Evolutionary conservation across 2,888 invertebrate genomes (phyloP), one percentile per base, ranked within the genome.

Genomic region (Melinaea marsaeus): DNA sequence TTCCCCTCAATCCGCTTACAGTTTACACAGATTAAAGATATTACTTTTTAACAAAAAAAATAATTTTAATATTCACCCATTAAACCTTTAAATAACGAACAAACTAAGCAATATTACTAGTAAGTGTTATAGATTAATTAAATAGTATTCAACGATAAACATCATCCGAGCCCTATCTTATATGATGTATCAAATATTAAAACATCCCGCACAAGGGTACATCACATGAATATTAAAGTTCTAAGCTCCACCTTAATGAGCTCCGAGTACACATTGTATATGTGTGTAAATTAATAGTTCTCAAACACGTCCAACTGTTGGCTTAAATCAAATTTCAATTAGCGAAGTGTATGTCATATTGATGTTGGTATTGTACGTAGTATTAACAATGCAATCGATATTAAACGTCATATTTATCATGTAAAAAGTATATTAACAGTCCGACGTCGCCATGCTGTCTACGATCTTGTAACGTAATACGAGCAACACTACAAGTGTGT

Each of bases 181-280:
- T 51, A 32, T 51, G n/a, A 48, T n/a, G 61, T 64, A 74, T 76
- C 70, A 74, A 75, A 76, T 75, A 77, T 74, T 73, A 73, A 76
- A 62, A 65, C 71, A 77, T 60, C 75, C 80, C 73, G 77, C 80
- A 69, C 58, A 62, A 33, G n/a, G 61, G 67, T 68, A 70, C 65
- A 70, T 73, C 72, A 72, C 79, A 76, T 81, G 83, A 79, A 85
- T 84, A 83, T 82, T 82, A 79, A 80, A 83, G 83, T 77, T 84
- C 83, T 83, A 83, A 83, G 79, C 79, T 72, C 66, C 63, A 66
- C 70, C 75, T 75, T 83, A 83, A 84, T 83, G 66, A 66, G 64
- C 59, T 69, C 62, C 56, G 47, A 57, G 63, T 42, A 42, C 42
- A 42, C 42, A 42, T 42, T 64, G 60, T 58, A 55, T 66, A 34